Evolutionary conservation across 2,888 invertebrate genomes (phyloP), one percentile per base, ranked within the genome.

Genomic region (Ophion obscuratus): DNA sequence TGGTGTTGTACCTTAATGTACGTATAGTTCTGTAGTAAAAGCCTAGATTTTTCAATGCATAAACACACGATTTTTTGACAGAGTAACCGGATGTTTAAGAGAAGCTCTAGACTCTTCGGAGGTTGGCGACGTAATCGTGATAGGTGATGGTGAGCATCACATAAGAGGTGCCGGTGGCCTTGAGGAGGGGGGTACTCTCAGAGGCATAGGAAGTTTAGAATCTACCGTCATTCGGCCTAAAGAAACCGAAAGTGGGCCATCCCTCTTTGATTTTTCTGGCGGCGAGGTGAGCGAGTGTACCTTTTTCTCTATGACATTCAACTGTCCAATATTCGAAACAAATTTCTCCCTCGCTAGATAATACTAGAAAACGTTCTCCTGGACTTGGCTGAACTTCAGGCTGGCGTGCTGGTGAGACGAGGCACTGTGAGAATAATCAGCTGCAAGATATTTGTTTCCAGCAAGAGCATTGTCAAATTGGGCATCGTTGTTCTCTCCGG

Each of bases 331-430:
- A 9, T 61, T 61, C 9, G 24, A 24, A 61, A 10, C 1, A 20
- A 61, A 31, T 57, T 36, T 2, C 9, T 14, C 57, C 79, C 81
- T 87, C 36, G 44, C n/a, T 14, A 81, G 94, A 94, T 95, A 67
- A 83, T 93, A 2, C 88, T 96, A n/a, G 95, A 95, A 87, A 95
- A 96, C 90, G 57, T 96, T 57, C 94, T 95, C 1, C 90, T 96
- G 17, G 94, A 96, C 88, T 95, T 95, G 66, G 93, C 93, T 47
- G 94, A 94, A 24, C 94, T 95, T 9, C 95, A 95, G 76, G 95
- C 95, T 71, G 96, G 95, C 11, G 93, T 96, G 75, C 88, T 95
- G 17, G 91, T 95, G 9, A 94, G 95, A 76, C 92, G 92, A 86
- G 96, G 96, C 17, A 94, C 92, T 36, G 90, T 95, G 0, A 92